Evolutionary conservation across 2,113 vertebrate species (phyloP).

Genomic region (Gadus chalcogrammus): DNA sequence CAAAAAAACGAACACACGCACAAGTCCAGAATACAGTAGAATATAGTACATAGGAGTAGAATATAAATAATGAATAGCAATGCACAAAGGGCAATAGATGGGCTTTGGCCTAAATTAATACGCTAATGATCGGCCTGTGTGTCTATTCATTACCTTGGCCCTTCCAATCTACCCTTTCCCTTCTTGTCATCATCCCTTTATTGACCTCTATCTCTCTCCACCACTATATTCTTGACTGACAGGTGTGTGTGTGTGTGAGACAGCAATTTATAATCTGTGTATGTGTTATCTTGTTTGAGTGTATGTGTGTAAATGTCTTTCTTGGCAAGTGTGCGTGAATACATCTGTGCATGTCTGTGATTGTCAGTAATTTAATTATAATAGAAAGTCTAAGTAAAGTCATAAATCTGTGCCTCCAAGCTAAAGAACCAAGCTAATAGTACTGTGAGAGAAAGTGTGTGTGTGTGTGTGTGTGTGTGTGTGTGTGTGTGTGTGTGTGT

Average conservation of each 20-base stretch:
- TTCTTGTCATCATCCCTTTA: not conserved
- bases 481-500: not conserved
- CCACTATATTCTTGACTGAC: not conserved
- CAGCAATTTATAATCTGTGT: no score
- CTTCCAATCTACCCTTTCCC: no score
- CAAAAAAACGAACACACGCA: no score
- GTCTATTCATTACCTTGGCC: no score
- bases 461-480: not conserved
- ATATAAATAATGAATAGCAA: no score
- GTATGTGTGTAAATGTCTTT: slow-evolving; percentile 1
- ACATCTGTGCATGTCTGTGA: slow-evolving; percentile 4
- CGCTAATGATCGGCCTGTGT: no score
- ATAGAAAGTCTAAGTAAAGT: not conserved
- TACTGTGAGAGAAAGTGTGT: not conserved
- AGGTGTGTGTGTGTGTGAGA: not conserved
- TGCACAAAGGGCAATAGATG: no score
- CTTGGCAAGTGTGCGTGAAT: not conserved
- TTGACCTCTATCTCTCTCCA: not conserved
- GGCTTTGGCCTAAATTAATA: no score
- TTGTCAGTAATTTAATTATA: not conserved
- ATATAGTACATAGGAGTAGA: no score
- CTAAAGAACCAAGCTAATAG: not conserved
- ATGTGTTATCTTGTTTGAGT: not conserved
- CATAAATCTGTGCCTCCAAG: slow-evolving; percentile 1
- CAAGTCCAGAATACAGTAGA: no score